Base-by-base conservation (phyloP, 92 coral and sea anemone genomes). In the Epizoanthus ramosus region DNA sequence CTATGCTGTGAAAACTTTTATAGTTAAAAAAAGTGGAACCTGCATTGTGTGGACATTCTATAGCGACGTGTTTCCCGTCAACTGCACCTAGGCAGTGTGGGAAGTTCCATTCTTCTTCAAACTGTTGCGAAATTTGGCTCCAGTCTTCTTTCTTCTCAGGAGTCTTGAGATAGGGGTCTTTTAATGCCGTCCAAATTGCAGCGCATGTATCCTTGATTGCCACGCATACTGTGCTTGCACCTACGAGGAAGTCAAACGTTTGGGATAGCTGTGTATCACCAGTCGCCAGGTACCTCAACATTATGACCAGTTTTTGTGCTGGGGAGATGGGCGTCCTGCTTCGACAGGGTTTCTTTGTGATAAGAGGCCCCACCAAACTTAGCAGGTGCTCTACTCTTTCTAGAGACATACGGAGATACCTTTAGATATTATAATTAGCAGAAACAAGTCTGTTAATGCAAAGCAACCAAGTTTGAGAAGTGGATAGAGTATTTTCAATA, bases 321-420 rank as follows among this genome's bases (percentile, higher is more conserved):
- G 63, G 63, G 3, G 63, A 58, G 23, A 18, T 58, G 19, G 63
- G 63, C 63, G 63, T 58, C 6, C 63, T 58, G 63, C 63, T 58
- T 58, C 63, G 63, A 58, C 63, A 58, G 19, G 63, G 63, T 58
- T 63, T 43, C 23, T 50, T 81, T 67, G 37, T 53, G 23, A 81
- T 68, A 21, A 65, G 64, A 8, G 85, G 85, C n/a, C 77, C 77
- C 23, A 81, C 79, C 66, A 81, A 52, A 19, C 41, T 28, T 23
- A 80, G 69, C 63, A 81, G 63, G 66, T 81, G 85, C 39, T 68
- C 53, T 21, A 81, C 61, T 17, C 76, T 50, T n/a, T 83, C 86
- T 16, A 23, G 63, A 58, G 63, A 58, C 63, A 17, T 58, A 58
- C 63, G 19, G 63, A 14, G 63, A 23, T 17, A 58, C 63, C 63